phyloP scores from a whole-genome alignment of 2,888 invertebrate genomes.

The Chirona hameri region DNA sequence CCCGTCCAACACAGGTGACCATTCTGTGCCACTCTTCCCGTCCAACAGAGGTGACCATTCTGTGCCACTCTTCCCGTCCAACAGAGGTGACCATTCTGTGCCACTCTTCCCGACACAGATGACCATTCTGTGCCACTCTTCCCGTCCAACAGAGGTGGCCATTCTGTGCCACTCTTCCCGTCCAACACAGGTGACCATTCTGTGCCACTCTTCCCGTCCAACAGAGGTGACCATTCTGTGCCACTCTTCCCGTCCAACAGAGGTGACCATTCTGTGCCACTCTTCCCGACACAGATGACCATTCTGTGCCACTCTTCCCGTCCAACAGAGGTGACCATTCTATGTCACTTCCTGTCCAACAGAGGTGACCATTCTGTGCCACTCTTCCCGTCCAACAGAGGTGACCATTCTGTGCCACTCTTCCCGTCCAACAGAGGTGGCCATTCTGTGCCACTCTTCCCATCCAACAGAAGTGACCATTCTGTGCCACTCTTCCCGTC shows the following conservation, averaged over 20 bases:
- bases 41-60: background rate
- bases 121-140: conserved; percentile 27
- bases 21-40: too few species aligned
- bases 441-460: too few species aligned
- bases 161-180: too few species aligned
- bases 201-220: conserved; percentile 36
- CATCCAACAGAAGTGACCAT: too few species aligned
- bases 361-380: too few species aligned
- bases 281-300: conserved; percentile 52
- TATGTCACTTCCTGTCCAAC: conserved; percentile 37
- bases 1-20: conserved; percentile 59
- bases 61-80: conserved; percentile 36
- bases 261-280: background rate
- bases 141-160: conserved; percentile 57
- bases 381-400: too few species aligned
- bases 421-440: conserved; percentile 55
- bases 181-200: background rate
- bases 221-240: conserved; percentile 70
- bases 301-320: too few species aligned
- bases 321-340: background rate
- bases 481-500: conserved; percentile 36
- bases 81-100: conserved; percentile 70
- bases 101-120: too few species aligned
- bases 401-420: conserved; percentile 7
- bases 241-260: too few species aligned